Percentiles rank a stretch among this genome's conserved stretches.
phyloP scores from a whole-genome alignment of 2,797 vertebrate species.

The Chloroceryle amazona region DNA sequence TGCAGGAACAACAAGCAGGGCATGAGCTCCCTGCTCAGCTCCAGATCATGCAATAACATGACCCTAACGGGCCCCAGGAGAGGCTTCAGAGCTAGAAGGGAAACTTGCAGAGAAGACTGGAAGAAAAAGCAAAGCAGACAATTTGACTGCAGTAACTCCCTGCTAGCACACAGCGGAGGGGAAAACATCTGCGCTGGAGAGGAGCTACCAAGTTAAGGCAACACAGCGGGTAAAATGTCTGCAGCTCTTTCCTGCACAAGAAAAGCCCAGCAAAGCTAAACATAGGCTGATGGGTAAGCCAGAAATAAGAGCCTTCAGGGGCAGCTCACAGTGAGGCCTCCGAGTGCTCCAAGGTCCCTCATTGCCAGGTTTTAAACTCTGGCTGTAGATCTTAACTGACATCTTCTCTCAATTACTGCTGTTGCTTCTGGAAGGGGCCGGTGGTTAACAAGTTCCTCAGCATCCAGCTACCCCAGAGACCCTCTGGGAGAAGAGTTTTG shows the following conservation, averaged over 20 bases:
- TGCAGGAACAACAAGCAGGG: background rate
- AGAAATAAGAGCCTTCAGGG: background rate
- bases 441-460: background rate
- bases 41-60: background rate
- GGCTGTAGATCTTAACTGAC: constrained; percentile 31
- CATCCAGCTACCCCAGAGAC: background rate
- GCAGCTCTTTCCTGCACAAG: background rate
- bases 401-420: constrained; percentile 51
- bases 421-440: background rate
- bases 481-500: background rate
- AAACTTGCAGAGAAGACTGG: background rate
- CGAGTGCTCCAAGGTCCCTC: background rate
- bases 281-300: background rate
- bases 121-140: background rate
- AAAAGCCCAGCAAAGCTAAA: background rate
- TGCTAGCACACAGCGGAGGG: background rate
- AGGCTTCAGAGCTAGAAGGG: background rate
- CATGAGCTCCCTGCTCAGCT: background rate
- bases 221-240: fast-evolving
- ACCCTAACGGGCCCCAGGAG: background rate
- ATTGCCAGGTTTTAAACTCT: constrained; percentile 42
- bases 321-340: background rate
- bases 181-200: background rate
- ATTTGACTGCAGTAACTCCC: background rate
- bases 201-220: background rate